Evolutionary conservation across 2,113 vertebrate species (phyloP), one percentile per base, ranked within the genome.

Genomic region (Chloebia gouldiae): DNA sequence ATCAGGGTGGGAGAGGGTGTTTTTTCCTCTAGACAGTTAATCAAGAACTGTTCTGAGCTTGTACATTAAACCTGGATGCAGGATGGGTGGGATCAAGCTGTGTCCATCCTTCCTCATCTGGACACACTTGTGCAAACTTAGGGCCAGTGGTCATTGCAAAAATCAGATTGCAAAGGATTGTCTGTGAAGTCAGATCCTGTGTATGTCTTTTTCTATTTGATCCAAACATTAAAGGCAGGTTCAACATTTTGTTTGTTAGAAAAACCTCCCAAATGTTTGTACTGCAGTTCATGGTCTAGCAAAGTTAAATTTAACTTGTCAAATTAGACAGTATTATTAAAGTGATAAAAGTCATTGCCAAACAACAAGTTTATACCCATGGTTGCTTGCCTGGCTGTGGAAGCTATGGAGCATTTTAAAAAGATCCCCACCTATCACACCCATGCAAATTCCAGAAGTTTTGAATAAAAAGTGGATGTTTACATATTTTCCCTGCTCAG

Each of bases 351-450:
- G 12, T 51, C 7, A 4, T 18, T 72, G 49, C 20, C 53, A 72
- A 87, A 30, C 12, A 71, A n/a, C 17, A 61, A 60, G 7, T 65
- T 59, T 42, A 54, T 35, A 33, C 16, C 61, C 14, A 12, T 21
- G 45, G 15, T 60, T 6, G 0, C 54, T 64, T 72, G 30, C 22
- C 44, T 45, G 23, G 8, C 17, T 56, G 44, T 81, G 54, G 35
- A 80, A 89, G 18, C 9, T n/a, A 35, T 1, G 11, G 15, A 20
- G 14, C 20, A n/a, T 68, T 42, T 10, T 1, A 60, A 63, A 54
- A 18, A 11, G 2, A 2, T 0, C 7, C 9, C 4, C 8, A 61
- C 22, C 23, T 47, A 8, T 31, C 7, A 50, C 20, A 50, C 16
- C 11, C 31, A 20, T 30, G 27, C 31, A 79, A 81, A 78, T 70